These are phyloP conservation scores for Drosophila eugracilis DNA, from an alignment of 1,140 invertebrate genomes.

Conservation along the genomic window DNA sequence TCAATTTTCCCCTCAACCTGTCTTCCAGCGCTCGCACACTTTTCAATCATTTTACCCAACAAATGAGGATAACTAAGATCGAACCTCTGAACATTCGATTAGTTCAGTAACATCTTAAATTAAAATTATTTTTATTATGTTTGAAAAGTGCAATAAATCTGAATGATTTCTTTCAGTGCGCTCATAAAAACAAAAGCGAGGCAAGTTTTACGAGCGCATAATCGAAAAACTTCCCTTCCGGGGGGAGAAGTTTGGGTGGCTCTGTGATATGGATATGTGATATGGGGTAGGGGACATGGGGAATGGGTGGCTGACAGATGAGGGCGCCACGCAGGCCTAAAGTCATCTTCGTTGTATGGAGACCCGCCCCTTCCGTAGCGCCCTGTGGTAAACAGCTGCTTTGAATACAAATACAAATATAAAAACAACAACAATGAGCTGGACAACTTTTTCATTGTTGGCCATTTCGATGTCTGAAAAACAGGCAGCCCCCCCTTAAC, in stretches of 20 bases:
- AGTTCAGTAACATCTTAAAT: no score
- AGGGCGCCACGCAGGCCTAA: constrained; percentile 43
- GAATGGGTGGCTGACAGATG: constrained; percentile 5
- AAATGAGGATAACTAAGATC: no score
- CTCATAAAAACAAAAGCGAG: constrained; percentile 55
- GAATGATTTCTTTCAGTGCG: constrained; percentile 7
- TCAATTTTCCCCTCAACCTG: no score
- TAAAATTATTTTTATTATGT: no score
- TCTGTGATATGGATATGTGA: background rate
- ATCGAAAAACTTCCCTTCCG: constrained; percentile 72
- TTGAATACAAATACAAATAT: constrained; percentile 30
- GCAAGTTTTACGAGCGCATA: constrained; percentile 78
- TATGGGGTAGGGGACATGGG: background rate
- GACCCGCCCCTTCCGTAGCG: background rate
- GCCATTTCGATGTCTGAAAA: constrained; percentile 60
- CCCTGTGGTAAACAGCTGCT: constrained; percentile 51
- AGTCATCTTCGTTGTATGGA: constrained; percentile 38
- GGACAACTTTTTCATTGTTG: constrained; percentile 64
- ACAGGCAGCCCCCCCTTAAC: constrained; percentile 21
- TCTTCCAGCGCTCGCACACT: no score
- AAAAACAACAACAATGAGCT: constrained; percentile 34
- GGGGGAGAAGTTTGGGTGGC: constrained; percentile 4
- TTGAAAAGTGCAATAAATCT: background rate
- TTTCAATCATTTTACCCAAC: no score
- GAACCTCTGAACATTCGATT: no score